Percentiles rank a stretch among this genome's conserved stretches.
Evolutionary conservation across 2,113 vertebrate genomes (phyloP).

Genomic region (Cheilinus undulatus): DNA sequence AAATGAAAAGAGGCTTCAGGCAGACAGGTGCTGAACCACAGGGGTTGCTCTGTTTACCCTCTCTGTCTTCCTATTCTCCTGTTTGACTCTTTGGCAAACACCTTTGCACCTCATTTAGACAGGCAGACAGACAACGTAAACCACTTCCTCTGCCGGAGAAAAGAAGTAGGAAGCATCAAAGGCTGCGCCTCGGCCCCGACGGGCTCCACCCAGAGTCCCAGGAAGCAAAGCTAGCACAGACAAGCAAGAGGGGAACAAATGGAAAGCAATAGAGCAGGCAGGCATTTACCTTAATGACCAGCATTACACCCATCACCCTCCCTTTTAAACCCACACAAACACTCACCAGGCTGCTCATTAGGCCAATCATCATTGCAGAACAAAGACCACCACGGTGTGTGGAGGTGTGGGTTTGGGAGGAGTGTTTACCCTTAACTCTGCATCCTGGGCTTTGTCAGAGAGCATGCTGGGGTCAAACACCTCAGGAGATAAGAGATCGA

Average conservation of each 20-base stretch:
- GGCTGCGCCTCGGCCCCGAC: slow-evolving; percentile 16
- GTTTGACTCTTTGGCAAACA: slow-evolving; percentile 43
- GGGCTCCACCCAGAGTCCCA: slow-evolving; percentile 38
- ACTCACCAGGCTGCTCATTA: slow-evolving; percentile 63
- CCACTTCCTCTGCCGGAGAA: slow-evolving; percentile 52
- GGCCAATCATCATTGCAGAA: slow-evolving; percentile 58
- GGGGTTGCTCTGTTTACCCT: slow-evolving; percentile 37
- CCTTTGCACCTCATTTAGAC: slow-evolving; percentile 51
- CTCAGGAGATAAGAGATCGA: slow-evolving; percentile 68
- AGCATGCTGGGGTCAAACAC: slow-evolving; percentile 34
- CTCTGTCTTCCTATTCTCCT: slow-evolving; percentile 8
- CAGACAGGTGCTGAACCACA: slow-evolving; percentile 11
- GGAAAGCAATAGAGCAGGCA: slow-evolving; percentile 52
- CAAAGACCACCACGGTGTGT: slow-evolving; percentile 63
- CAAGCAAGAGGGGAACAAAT: slow-evolving; percentile 45
- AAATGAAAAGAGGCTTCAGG: slow-evolving; percentile 24
- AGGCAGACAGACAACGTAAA: slow-evolving; percentile 27
- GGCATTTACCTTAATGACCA: slow-evolving; percentile 73
- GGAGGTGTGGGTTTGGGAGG: slow-evolving; percentile 46
- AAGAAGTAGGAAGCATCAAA: slow-evolving; percentile 47
- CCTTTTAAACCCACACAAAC: slow-evolving; percentile 50
- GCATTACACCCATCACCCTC: slow-evolving; percentile 62
- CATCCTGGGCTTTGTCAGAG: slow-evolving; percentile 55
- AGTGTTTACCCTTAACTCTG: slow-evolving; percentile 44
- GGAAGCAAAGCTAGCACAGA: slow-evolving; percentile 38